Conservation (phyloP, 2,113 vertebrate species). For the Heloderma charlesbogerti region DNA sequence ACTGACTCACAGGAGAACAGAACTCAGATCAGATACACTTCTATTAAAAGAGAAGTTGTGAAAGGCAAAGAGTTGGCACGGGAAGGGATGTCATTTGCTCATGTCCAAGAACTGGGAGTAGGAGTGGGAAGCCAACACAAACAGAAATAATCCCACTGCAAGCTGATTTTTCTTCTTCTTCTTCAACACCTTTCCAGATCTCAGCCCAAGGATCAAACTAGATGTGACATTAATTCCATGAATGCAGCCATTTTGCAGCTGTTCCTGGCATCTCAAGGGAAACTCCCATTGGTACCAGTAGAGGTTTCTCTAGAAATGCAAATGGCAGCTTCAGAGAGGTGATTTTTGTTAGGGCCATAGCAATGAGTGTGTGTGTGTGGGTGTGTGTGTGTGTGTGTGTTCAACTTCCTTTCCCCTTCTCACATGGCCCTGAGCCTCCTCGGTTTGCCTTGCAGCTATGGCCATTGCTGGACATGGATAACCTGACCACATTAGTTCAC, state of each 20-base stretch:
- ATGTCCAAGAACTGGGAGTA: neutral
- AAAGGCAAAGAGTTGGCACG: neutral
- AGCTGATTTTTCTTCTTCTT: neutral
- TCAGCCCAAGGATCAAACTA: neutral
- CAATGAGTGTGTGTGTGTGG: too few relatives aligned
- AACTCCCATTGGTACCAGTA: neutral
- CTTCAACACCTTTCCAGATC: neutral
- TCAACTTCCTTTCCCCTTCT: too few relatives aligned
- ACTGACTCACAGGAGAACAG: conserved; percentile 74
- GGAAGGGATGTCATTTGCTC: neutral
- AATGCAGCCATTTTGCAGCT: neutral
- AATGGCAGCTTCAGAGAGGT: neutral
- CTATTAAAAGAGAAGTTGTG: conserved; percentile 53
- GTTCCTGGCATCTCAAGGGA: neutral
- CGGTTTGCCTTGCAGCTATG: too few relatives aligned
- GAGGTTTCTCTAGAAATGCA: neutral
- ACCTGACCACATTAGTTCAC: too few relatives aligned
- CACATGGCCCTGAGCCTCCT: too few relatives aligned
- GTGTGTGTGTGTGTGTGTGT: too few relatives aligned
- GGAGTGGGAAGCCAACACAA: neutral
- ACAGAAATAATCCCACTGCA: neutral
- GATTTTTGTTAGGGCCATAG: too few relatives aligned
- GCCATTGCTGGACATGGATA: too few relatives aligned
- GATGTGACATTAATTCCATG: too few relatives aligned
- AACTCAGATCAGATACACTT: conserved; percentile 66